Base-by-base conservation (phyloP, 2,888 invertebrate genomes). In the Eupithecia centaureata region DNA sequence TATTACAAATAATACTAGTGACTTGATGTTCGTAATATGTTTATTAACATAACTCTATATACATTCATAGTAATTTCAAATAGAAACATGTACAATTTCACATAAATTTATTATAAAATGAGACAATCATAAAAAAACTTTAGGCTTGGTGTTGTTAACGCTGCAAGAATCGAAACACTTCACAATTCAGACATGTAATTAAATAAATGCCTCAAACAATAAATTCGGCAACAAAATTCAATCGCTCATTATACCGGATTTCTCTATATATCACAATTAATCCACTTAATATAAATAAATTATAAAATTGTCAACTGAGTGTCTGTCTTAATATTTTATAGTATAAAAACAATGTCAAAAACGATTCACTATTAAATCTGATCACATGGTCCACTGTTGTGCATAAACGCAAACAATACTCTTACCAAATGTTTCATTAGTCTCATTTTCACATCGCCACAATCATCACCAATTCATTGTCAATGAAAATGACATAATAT, bases 1-100 rank as follows among this genome's bases (percentile, higher is more conserved):
- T 62, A 69, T 66, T 71, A 32, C 27, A 80, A 85, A 85, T 83
- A 76, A 84, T 79, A 82, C 73, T 79, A 73, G 52, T 56, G 67
- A 73, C 73, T 71, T 81, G 83, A 84, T 90, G 90, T 86, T 85
- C 83, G 87, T 89, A 89, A 90, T 91, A 87, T 87, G 89, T 93
- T 93, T 93, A 92, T 91, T 93, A 92, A 92, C 92, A 92, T 89
- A 89, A 82, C 86, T 87, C 86, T 91, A 91, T 91, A 91, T 91
- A 92, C 91, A 92, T 88, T 91, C 83, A 91, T 91, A 88, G 87
- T 88, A 87, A 88, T 89, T 92, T 88, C 82, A 90, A 90, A 90
- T 92, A 90, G 87, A 89, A 91, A 92, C 86, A 87, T 83, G 81
- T 87, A 89, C 60, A 89, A 88, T 90, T 86, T 87, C 84, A 83